These are phyloP conservation scores for Hydrophis major DNA, from an alignment of 2,797 vertebrate genomes.

Conservation along the genomic window DNA sequence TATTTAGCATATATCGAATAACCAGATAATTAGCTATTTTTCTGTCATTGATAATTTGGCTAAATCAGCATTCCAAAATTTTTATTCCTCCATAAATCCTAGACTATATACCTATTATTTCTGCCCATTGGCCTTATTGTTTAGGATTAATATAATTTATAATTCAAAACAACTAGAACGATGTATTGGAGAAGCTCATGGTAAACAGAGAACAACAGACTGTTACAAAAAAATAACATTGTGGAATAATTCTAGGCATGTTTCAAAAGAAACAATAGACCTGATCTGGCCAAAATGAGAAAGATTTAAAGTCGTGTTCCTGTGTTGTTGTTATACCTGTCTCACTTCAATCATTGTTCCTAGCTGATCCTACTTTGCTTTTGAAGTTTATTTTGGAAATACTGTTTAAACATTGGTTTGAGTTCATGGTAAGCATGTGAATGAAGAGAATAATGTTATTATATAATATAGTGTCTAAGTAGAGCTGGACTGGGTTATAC, in stretches of 20 bases:
- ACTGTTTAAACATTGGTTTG: neutral
- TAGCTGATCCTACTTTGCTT: neutral
- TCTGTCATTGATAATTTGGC: neutral
- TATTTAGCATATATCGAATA: neutral
- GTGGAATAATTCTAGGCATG: neutral
- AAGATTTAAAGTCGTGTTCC: neutral
- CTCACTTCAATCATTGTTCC: neutral
- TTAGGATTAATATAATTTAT: neutral
- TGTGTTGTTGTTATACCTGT: neutral
- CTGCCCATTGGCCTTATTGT: neutral
- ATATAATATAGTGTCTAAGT: neutral
- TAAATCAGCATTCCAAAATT: constrained; percentile 4
- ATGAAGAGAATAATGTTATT: neutral
- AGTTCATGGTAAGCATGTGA: neutral
- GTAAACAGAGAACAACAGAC: neutral
- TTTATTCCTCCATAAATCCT: neutral
- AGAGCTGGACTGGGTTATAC: neutral
- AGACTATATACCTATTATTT: neutral
- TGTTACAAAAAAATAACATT: neutral
- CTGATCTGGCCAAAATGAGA: neutral
- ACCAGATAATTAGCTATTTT: neutral
- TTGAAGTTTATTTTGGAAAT: neutral
- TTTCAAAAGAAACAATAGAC: neutral
- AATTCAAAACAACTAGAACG: neutral
- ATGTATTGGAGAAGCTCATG: neutral